phyloP scores from a whole-genome alignment of 2,113 vertebrate species.

The Ondatra zibethicus region DNA sequence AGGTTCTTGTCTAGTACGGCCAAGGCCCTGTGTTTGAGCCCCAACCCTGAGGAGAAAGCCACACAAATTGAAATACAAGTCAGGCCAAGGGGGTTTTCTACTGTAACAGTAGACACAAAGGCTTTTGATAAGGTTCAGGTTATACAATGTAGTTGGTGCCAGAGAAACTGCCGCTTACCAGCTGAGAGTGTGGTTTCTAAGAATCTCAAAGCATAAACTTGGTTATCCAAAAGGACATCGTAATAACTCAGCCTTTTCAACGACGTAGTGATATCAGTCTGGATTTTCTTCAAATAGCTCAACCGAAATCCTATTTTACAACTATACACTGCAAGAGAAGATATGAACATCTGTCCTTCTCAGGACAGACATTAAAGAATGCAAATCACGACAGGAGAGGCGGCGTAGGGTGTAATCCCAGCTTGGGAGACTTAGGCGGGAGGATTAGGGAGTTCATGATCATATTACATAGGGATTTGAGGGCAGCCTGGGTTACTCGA shows the following conservation, averaged over 20 bases:
- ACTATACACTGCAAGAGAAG: background rate
- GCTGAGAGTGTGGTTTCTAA: background rate
- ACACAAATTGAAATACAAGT: background rate
- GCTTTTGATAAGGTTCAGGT: background rate
- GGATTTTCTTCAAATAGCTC: conserved; percentile 21
- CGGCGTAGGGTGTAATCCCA: background rate
- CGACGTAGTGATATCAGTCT: background rate
- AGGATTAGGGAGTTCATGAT: background rate
- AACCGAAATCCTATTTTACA: background rate
- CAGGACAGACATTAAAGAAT: background rate
- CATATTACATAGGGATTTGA: background rate
- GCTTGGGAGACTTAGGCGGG: background rate
- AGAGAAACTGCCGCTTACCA: background rate
- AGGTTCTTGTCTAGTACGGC: background rate
- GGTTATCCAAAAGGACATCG: background rate
- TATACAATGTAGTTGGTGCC: background rate
- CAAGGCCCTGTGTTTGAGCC: background rate
- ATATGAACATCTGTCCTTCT: background rate
- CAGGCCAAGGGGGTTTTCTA: background rate
- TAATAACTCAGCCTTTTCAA: background rate
- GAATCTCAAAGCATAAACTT: background rate
- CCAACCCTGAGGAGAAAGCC: background rate
- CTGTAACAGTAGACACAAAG: background rate
- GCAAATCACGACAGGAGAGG: background rate
- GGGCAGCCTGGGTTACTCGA: background rate